Evolutionary conservation across 2,888 invertebrate species (phyloP), one percentile per base, ranked within the genome.

Genomic region (Isoperla grammatica): DNA sequence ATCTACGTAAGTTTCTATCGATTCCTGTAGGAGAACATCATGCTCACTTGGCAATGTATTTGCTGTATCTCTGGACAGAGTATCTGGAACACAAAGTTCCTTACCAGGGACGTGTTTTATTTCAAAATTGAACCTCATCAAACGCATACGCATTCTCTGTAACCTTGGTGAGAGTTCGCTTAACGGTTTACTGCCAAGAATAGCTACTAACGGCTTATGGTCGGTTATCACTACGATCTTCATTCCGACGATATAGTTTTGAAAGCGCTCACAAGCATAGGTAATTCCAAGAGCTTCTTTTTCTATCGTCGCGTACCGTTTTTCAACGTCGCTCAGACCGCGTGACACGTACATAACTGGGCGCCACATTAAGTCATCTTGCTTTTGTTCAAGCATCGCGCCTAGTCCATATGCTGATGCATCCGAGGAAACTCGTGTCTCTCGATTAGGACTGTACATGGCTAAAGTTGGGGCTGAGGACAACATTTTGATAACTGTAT

Each of bases 281-380:
- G 67, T 67, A 1, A 72, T 57, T 8, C 70, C 73, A 8, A 74
- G 60, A 0, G 71, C 69, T 65, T 74, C 72, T 62, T 72, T 48
- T 57, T 48, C 42, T 2, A 73, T 73, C 61, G 72, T 70, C 0
- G 71, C 70, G 58, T 73, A 74, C 17, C 68, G 59, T 17, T 62
- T 64, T 61, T 74, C 72, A 2, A 70, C 64, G 2, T 58, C 61
- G 40, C 66, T 67, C 20, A 73, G 57, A n/a, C 68, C 65, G 62
- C 69, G 65, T 1, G 71, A 72, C 1, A 69, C 70, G 62, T 71
- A 74, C 2, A 69, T 69, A 8, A 74, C 68, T 13, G 71, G 68
- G 54, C 69, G 65, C 60, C 67, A 60, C 29, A 50, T 49, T 5
- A 62, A 61, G n/a, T 64, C 57, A 4, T 63, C 60, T 39, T 67